Base-by-base conservation (phyloP, 2,113 vertebrate species). In the Sterrhoptilus dennistouni region DNA sequence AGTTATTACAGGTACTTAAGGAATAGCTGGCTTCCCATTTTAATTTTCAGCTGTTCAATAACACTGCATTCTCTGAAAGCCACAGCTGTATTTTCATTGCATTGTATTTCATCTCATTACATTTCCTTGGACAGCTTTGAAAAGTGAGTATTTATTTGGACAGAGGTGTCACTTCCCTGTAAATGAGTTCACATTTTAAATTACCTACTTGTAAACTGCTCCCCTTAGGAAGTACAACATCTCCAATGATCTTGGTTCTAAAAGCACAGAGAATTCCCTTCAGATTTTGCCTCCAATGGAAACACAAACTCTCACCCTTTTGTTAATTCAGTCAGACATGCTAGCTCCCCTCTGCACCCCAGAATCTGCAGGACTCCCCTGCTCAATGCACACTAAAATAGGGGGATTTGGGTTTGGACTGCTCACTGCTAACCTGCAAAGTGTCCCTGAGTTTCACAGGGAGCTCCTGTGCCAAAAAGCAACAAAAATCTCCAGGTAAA, bases 1-100 rank as follows among this genome's bases (percentile, higher is more conserved):
- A 96, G 89, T 91, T 92, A 63, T 74, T 84, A 64, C 68, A 88
- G 85, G 50, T 90, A 81, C 79, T 97, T 81, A 83, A 90, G 91
- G 82, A 95, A 91, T 89, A 85, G 80, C 83, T 53, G 75, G 45
- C 47, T 95, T 95, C 49, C 71, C 83, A 49, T 94, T 94, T 90
- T 87, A 71, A 80, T 90, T 71, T 91, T 82, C 83, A 91, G 69
- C 78, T 89, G 61, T 70, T 95, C 95, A 75, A 71, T 89, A 91
- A 9, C 47, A 65, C 65, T 19, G 33, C 64, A 14, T 53, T 91
- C 70, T 87, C 70, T 12, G 12, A 61, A 77, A 95, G 64, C 19
- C 50, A 5, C 50, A 80, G 94, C 74, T 75, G 31, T 60, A 72
- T 66, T 88, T 91, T 90, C 83, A 54, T 49, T 31, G 83, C 38